A percentile compares a stretch with the other conserved stretches of the same genome.
Conservation (phyloP, 2,113 vertebrate species). For the Aix galericulata region DNA sequence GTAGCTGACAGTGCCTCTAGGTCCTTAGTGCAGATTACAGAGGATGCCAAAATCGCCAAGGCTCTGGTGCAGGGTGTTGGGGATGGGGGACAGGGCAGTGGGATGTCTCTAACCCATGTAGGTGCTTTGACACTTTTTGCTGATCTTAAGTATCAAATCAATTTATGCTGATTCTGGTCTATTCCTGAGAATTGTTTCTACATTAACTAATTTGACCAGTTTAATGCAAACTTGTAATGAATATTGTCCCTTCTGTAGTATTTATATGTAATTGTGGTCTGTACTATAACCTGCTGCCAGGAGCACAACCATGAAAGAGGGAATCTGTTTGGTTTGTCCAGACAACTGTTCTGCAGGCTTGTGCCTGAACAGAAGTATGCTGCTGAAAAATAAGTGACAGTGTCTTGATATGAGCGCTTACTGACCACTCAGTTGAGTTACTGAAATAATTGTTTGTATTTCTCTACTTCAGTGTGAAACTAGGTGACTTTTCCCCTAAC, state of each 20-base stretch:
- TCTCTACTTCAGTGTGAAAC: neutral
- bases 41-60: neutral
- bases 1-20: neutral
- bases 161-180: neutral
- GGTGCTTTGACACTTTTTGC: neutral
- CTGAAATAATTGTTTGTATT: neutral
- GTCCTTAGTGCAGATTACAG: neutral
- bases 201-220: neutral
- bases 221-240: neutral
- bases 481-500: neutral
- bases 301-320: neutral
- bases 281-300: neutral
- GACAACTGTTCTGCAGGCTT: neutral
- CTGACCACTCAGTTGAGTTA: neutral
- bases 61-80: neutral
- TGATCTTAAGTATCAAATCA: neutral
- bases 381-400: neutral
- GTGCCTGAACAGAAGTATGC: neutral
- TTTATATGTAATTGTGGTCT: neutral
- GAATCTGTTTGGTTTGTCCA: neutral
- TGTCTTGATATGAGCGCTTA: neutral
- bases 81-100: fast-evolving
- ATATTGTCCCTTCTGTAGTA: neutral
- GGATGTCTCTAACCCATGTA: neutral
- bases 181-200: neutral